Evolutionary conservation across 2,113 vertebrate genomes (phyloP).

Genomic region (Carollia perspicillata): DNA sequence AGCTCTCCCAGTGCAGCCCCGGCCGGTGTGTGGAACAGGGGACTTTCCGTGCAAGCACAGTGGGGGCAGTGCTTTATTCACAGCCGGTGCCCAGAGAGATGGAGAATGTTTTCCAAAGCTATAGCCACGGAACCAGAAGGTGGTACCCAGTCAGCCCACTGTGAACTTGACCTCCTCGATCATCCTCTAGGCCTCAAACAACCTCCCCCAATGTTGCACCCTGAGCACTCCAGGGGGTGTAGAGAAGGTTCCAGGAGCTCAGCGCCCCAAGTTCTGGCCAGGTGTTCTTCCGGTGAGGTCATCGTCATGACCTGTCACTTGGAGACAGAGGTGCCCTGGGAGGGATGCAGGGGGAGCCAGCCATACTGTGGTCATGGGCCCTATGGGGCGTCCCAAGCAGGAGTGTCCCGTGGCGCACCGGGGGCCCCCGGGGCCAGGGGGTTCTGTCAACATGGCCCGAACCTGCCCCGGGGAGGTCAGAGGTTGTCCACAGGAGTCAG

Average conservation of each 20-base stretch:
- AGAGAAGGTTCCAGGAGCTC: neutral
- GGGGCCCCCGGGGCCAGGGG: neutral
- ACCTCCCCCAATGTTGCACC: rapidly evolving
- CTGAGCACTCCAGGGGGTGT: neutral
- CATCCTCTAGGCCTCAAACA: neutral
- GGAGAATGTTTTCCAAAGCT: neutral
- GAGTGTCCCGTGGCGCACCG: neutral
- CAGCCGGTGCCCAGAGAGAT: neutral
- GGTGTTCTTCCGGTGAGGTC: neutral
- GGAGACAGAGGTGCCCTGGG: neutral
- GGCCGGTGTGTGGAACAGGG: neutral
- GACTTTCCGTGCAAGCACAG: neutral
- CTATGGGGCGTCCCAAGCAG: neutral
- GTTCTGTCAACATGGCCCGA: too few relatives aligned
- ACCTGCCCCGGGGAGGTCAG: neutral
- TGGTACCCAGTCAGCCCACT: neutral
- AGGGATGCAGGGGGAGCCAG: neutral
- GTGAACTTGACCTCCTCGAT: neutral
- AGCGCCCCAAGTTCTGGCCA: neutral
- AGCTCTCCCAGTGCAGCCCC: neutral
- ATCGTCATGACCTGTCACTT: neutral
- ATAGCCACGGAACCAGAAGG: neutral
- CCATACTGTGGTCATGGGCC: neutral
- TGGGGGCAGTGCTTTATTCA: neutral
- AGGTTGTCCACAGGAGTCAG: neutral